These are phyloP conservation scores for Parauchenoglanis ngamensis DNA, from an alignment of 2,797 vertebrate genomes.

Conservation along the genomic window DNA sequence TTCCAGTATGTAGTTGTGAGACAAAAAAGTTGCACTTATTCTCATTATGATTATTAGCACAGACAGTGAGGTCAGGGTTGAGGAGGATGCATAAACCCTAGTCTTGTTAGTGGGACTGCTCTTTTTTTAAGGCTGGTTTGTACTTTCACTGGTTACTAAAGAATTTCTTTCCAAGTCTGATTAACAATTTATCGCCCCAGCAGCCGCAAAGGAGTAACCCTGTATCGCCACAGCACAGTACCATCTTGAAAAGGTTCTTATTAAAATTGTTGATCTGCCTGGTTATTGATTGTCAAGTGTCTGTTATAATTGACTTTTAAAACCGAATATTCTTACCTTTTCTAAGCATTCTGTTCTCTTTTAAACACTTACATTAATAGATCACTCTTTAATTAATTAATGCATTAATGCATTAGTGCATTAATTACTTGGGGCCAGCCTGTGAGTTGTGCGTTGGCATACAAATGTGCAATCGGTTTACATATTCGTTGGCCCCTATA, in stretches of 20 bases:
- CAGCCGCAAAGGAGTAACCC: neutral
- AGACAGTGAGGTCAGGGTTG: constrained; percentile 1
- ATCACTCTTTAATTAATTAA: neutral
- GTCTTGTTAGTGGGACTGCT: neutral
- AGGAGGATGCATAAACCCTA: neutral
- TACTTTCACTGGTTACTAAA: neutral
- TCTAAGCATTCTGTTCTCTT: neutral
- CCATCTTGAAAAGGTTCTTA: neutral
- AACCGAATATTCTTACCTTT: neutral
- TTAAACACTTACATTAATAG: neutral
- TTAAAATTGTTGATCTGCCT: neutral
- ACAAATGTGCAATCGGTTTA: neutral
- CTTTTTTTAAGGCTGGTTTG: neutral
- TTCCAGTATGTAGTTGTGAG: neutral
- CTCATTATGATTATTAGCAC: constrained; percentile 4
- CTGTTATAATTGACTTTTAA: neutral
- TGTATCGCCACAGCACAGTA: too few species aligned
- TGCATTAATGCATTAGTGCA: neutral
- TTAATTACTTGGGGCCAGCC: neutral
- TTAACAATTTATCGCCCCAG: neutral
- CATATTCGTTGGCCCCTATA: neutral
- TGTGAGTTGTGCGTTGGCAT: neutral
- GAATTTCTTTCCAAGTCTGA: neutral
- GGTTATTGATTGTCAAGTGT: neutral
- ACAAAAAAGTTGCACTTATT: neutral